Evolutionary conservation across 2,888 invertebrate genomes (phyloP), one percentile per base, ranked within the genome.

Genomic region (Allacma fusca): DNA sequence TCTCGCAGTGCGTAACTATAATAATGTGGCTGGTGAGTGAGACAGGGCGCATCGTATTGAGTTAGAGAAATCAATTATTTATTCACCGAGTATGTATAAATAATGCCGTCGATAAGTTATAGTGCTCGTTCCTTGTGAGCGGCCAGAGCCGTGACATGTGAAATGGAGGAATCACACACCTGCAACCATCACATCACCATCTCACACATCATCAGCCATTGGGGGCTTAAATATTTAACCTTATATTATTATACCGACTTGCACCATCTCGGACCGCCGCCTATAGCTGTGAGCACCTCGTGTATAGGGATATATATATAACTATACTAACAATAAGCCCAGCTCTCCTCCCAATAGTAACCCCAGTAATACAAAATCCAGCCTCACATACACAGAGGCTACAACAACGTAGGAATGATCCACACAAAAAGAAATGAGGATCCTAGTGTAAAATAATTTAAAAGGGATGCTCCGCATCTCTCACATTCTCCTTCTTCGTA

Each of bases 21-120:
- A 50, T 16, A 50, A 50, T 12, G 7, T 40, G 24, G 62, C 5
- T 62, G 19, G 7, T 40, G 19, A 24, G 44, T 16, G 19, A 44
- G 69, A 69, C 43, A 44, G 21, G 44, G 44, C 44, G 71, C 50
- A 26, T 71, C 24, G n/a, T 70, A 43, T 34, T 74, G 57, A 71
- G 76, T 19, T n/a, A 34, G 64, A 67, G 77, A 77, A 72, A 77
- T 77, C 77, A 77, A 72, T 77, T 77, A 77, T 72, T 73, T 73
- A 73, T 73, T 34, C 34, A 69, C 29, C 28, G 40, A 62, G 59
- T 24, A 43, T 71, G 67, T 75, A 72, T 75, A 80, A 50, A 80
- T 80, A 77, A 78, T 80, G 80, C 78, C 80, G 71, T 77, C 69
- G 69, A 80, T 80, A 78, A 80, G 78, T 80, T 78, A 80, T 34